Percentiles rank a stretch among this genome's conserved stretches.
phyloP scores from a whole-genome alignment of 2,888 invertebrate species.

The Pyrrhia umbra region DNA sequence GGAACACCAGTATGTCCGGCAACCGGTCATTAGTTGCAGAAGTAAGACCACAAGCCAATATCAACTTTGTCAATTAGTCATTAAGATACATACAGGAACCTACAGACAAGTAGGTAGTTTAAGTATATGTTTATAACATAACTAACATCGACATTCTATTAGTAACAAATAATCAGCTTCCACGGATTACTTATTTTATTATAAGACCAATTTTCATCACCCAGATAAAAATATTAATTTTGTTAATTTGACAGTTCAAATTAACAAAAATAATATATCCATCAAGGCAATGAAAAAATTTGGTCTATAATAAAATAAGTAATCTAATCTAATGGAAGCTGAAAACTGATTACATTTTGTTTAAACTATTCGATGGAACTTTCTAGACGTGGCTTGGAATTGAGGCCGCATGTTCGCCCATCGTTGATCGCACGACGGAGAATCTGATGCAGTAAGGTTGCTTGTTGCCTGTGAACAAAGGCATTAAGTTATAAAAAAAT shows the following conservation, averaged over 20 bases:
- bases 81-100: too few species aligned
- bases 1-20: too few species aligned
- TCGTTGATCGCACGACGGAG: not conserved
- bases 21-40: not conserved
- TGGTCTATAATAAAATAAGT: slow-evolving; percentile 1
- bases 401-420: not conserved
- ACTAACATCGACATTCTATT: not conserved
- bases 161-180: not conserved
- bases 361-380: not conserved
- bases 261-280: not conserved
- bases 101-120: too few species aligned
- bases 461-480: not conserved
- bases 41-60: not conserved
- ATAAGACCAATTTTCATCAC: not conserved
- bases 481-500: not conserved
- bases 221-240: not conserved
- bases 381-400: not conserved
- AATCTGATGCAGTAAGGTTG: not conserved
- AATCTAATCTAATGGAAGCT: slow-evolving; percentile 10
- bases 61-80: too few species aligned
- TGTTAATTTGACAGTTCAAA: not conserved
- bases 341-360: not conserved
- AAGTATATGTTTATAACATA: not conserved
- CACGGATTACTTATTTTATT: slow-evolving; percentile 7
- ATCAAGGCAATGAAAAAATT: slow-evolving; percentile 4